A percentile compares a stretch with the other conserved stretches of the same genome.
Conservation (phyloP, 2,113 vertebrate species). For the Hemichromis elongatus region DNA sequence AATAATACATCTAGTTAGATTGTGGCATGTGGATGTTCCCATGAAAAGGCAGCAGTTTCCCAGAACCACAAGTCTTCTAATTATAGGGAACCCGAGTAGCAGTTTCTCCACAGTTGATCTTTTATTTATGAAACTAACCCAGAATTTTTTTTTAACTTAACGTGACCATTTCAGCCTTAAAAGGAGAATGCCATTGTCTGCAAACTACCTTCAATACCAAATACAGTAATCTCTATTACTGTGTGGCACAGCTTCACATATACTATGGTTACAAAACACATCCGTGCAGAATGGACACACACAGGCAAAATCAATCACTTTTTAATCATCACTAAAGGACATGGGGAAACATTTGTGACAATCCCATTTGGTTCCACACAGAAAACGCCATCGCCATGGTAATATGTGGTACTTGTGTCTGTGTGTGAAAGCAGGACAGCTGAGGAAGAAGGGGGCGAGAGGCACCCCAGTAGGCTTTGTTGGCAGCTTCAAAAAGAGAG, state of each 20-base stretch:
- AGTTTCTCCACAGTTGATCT: conserved; percentile 23
- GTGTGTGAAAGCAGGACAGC: conserved; percentile 29
- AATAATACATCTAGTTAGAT: not conserved
- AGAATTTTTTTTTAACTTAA: not conserved
- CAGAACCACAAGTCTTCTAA: conserved; percentile 10
- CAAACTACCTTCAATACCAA: not conserved
- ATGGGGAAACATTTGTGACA: not conserved
- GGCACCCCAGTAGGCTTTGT: not conserved
- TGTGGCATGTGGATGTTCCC: conserved; percentile 1
- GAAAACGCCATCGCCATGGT: conserved; percentile 15
- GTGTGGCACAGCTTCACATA: not conserved
- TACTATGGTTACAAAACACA: not conserved
- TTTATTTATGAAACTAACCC: conserved; percentile 44
- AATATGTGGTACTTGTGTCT: conserved; percentile 3
- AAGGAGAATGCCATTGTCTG: not conserved
- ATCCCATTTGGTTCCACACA: not conserved
- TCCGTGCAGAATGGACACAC: not conserved
- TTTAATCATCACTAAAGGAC: not conserved
- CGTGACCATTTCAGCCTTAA: not conserved
- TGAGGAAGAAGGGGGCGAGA: not conserved
- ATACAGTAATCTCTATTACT: not conserved
- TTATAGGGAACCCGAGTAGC: conserved; percentile 25
- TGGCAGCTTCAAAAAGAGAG: conserved; percentile 6
- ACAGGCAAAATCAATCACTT: not conserved
- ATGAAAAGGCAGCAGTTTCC: not conserved